Conservation (phyloP, 2,113 vertebrate species). For the Nematolebias whitei region DNA sequence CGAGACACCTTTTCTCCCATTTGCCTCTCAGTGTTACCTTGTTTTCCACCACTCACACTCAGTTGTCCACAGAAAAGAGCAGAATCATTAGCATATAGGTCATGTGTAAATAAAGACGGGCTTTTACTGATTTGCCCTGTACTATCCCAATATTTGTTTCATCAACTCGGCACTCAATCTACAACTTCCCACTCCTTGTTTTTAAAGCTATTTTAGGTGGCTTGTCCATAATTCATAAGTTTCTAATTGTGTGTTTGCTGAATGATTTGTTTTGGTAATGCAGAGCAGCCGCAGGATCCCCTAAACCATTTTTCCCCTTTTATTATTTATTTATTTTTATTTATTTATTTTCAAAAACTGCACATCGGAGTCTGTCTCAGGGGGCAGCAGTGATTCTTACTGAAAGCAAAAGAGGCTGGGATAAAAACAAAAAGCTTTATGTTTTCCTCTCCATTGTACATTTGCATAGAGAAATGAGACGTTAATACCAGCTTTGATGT, state of each 20-base stretch:
- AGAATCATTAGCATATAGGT: slow-evolving; percentile 29
- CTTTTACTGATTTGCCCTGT: slow-evolving; percentile 21
- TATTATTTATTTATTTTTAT: no score
- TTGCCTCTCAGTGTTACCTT: slow-evolving; percentile 41
- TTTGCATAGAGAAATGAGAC: slow-evolving; percentile 69
- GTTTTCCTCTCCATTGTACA: slow-evolving; percentile 48
- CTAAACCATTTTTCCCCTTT: slow-evolving; percentile 64
- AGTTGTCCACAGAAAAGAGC: slow-evolving; percentile 36
- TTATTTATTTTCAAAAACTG: no score
- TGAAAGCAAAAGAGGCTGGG: slow-evolving; percentile 64
- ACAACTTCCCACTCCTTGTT: slow-evolving; percentile 60
- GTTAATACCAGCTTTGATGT: slow-evolving; percentile 72
- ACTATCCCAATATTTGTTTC: slow-evolving; percentile 46
- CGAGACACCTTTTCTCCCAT: slow-evolving; percentile 24
- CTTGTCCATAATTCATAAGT: slow-evolving; percentile 81
- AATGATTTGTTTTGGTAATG: slow-evolving; percentile 81
- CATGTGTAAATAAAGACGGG: slow-evolving; percentile 23
- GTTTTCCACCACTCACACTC: slow-evolving; percentile 41
- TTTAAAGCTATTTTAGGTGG: slow-evolving; percentile 69
- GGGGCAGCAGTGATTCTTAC: slow-evolving; percentile 62
- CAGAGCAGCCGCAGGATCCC: slow-evolving; percentile 68
- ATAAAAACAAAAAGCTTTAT: slow-evolving; percentile 45
- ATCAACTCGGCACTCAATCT: slow-evolving; percentile 61
- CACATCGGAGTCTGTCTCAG: slow-evolving; percentile 59
- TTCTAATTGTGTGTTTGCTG: slow-evolving; percentile 81